These are phyloP conservation scores for Cydia fagiglandana DNA, from an alignment of 1,140 invertebrate genomes.

Conservation along the genomic window DNA sequence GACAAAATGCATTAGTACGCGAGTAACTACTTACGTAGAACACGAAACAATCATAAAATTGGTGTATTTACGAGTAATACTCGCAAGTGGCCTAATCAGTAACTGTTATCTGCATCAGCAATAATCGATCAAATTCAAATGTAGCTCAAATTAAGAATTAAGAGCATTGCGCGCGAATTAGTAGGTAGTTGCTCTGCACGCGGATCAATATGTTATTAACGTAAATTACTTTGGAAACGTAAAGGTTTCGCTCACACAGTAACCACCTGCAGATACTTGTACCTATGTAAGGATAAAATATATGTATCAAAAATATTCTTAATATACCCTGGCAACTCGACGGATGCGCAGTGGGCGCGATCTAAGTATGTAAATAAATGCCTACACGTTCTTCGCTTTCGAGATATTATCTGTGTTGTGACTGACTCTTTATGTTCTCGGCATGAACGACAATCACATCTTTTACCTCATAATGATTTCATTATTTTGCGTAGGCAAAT, in stretches of 20 bases:
- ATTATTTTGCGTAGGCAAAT: conserved; percentile 21
- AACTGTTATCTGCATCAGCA: neutral
- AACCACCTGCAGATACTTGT: neutral
- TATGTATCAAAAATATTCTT: conserved; percentile 5
- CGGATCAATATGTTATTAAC: neutral
- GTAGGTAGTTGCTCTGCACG: neutral
- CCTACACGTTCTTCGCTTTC: conserved; percentile 70
- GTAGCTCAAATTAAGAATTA: neutral
- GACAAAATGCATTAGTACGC: neutral
- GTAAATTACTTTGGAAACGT: neutral
- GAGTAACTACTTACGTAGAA: neutral
- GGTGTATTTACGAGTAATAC: neutral
- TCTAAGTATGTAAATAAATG: conserved; percentile 68
- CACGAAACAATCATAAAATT: neutral
- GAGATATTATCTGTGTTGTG: conserved; percentile 67
- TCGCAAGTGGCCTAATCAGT: neutral
- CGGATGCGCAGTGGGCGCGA: conserved; percentile 56
- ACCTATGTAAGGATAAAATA: neutral
- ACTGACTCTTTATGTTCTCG: conserved; percentile 46
- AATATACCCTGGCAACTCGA: neutral
- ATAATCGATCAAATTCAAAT: neutral
- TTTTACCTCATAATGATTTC: conserved; percentile 45
- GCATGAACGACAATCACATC: conserved; percentile 61
- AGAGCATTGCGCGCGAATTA: neutral
- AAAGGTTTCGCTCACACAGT: no score